Conservation (phyloP, 2,797 vertebrate species). For the Fundulus diaphanus region DNA sequence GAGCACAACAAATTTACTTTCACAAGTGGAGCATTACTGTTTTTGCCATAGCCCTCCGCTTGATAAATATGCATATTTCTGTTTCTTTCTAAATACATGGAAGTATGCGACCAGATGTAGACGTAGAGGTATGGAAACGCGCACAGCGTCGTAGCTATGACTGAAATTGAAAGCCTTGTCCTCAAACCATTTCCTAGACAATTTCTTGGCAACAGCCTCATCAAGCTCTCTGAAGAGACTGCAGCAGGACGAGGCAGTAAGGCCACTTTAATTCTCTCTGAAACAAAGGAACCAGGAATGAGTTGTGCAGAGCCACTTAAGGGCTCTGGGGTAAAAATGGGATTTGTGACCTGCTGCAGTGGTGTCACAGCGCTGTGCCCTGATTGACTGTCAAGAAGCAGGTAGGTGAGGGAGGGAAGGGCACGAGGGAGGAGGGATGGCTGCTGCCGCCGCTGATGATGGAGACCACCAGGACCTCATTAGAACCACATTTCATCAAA, state of each 20-base stretch:
- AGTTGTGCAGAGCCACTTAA: conserved; percentile 63
- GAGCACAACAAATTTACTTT: too few relatives aligned
- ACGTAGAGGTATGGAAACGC: neutral
- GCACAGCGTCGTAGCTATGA: conserved; percentile 10
- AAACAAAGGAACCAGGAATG: conserved; percentile 61
- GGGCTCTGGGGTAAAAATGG: conserved; percentile 71
- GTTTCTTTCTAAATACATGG: neutral
- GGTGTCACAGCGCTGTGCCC: conserved; percentile 48
- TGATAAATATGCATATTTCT: too few relatives aligned
- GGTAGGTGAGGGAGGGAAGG: conserved; percentile 51
- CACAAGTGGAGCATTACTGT: too few relatives aligned
- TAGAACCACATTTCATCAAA: conserved; percentile 76
- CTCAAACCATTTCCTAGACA: conserved; percentile 42
- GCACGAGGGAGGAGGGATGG: conserved; percentile 41
- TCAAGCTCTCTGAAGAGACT: conserved; percentile 58
- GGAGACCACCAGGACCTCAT: conserved; percentile 68
- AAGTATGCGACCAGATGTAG: neutral
- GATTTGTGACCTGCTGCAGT: conserved; percentile 72
- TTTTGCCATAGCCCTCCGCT: too few relatives aligned
- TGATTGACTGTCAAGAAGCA: conserved; percentile 70
- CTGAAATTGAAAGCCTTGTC: conserved; percentile 53
- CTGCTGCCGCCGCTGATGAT: conserved; percentile 44
- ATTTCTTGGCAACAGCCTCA: conserved; percentile 63
- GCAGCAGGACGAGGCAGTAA: conserved; percentile 44
- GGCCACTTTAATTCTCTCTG: conserved; percentile 61